Conservation (phyloP, 1,140 invertebrate genomes). For the Zaprionus ghesquierei region DNA sequence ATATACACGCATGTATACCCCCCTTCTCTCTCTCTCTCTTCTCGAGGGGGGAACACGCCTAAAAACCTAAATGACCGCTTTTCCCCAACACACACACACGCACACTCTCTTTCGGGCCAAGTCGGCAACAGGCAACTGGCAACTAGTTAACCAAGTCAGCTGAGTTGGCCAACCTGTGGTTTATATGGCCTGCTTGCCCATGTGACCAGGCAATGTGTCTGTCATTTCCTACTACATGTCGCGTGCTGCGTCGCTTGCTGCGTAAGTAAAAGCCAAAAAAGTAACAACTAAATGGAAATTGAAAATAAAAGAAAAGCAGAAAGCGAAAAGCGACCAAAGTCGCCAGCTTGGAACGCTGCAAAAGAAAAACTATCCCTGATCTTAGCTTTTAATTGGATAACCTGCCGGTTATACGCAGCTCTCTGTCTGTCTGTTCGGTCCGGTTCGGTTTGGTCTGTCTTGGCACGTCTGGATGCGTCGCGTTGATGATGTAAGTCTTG, state of each 20-base stretch:
- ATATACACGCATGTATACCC: constrained; percentile 50
- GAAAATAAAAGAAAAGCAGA: neutral
- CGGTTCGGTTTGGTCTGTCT: neutral
- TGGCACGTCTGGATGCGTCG: constrained; percentile 17
- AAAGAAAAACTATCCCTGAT: constrained; percentile 66
- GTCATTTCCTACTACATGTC: constrained; percentile 77
- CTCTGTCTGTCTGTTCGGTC: neutral
- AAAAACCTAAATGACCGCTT: constrained; percentile 72
- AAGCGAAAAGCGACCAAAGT: constrained; percentile 22
- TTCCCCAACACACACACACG: constrained; percentile 43
- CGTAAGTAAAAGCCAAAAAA: constrained; percentile 12
- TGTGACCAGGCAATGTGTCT: constrained; percentile 49
- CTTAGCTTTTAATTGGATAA: constrained; percentile 78
- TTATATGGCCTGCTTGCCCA: constrained; percentile 17
- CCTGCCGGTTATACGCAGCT: constrained; percentile 47
- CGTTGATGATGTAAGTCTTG: constrained; percentile 66
- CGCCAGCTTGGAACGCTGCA: constrained; percentile 33
- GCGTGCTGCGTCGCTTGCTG: constrained; percentile 58
- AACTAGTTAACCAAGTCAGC: constrained; percentile 68
- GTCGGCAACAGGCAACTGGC: constrained; percentile 15
- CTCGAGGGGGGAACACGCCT: constrained; percentile 22
- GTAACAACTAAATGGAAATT: constrained; percentile 1
- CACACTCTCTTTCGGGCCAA: too few relatives aligned
- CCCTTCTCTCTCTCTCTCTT: neutral
- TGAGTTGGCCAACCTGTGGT: constrained; percentile 43